Evolutionary conservation across 2,888 invertebrate genomes (phyloP).

Genomic region (Drosophila longiperda): DNA sequence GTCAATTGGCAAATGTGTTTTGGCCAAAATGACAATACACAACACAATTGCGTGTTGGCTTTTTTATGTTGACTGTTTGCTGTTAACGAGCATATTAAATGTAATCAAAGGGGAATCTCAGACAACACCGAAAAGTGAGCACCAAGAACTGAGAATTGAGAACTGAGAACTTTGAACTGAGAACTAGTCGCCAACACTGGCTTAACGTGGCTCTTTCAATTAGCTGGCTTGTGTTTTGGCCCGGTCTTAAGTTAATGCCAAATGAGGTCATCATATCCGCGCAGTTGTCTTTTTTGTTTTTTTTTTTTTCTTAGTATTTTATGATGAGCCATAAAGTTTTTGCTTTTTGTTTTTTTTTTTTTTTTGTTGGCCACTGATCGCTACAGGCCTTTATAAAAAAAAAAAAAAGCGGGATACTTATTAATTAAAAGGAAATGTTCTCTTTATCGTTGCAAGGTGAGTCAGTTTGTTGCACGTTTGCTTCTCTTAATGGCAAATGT

Average conservation of each 20-base stretch:
- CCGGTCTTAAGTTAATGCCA: slow-evolving; percentile 36
- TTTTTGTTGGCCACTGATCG: slow-evolving; percentile 43
- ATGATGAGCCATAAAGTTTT: slow-evolving; percentile 60
- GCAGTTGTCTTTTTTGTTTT: slow-evolving; percentile 36
- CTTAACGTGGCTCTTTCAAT: slow-evolving; percentile 49
- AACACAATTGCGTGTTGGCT: slow-evolving; percentile 1
- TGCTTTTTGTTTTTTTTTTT: not conserved
- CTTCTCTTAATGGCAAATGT: not conserved
- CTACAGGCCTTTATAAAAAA: slow-evolving; percentile 32
- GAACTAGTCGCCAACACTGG: slow-evolving; percentile 4
- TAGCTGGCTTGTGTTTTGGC: slow-evolving; percentile 37
- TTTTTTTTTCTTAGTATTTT: slow-evolving; percentile 46
- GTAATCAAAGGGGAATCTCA: slow-evolving; percentile 29
- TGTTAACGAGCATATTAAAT: slow-evolving; percentile 52
- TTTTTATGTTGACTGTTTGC: slow-evolving; percentile 22
- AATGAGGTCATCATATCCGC: slow-evolving; percentile 76
- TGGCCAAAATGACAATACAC: slow-evolving; percentile 20
- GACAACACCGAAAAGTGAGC: not conserved
- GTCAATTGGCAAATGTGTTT: slow-evolving; percentile 25
- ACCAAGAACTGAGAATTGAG: slow-evolving; percentile 14
- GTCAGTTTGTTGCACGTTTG: slow-evolving; percentile 1
- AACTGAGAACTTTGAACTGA: slow-evolving; percentile 17
- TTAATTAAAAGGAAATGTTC: slow-evolving; percentile 70
- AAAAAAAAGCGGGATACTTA: slow-evolving; percentile 24
- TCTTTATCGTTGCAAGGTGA: slow-evolving; percentile 20